Percentiles rank a stretch among this genome's conserved stretches.
Conservation (phyloP, 2,113 vertebrate species). For the Microcebus ravelobensis region DNA sequence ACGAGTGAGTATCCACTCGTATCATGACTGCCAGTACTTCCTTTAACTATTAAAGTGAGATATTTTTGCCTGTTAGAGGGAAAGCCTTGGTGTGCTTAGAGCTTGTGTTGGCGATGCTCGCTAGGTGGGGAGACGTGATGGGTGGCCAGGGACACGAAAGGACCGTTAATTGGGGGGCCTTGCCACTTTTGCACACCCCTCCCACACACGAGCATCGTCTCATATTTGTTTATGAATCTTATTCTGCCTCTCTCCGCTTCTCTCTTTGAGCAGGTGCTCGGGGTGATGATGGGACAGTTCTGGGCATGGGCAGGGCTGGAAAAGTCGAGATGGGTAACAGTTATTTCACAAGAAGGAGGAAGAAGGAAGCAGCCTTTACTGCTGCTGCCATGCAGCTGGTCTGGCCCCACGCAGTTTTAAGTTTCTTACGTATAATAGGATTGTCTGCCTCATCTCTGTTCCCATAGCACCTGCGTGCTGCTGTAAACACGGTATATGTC, state of each 20-base stretch:
- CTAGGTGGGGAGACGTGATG: not conserved
- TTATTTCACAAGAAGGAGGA: not conserved
- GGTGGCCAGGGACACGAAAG: too few relatives aligned
- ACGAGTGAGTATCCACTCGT: too few relatives aligned
- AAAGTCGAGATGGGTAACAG: too few relatives aligned
- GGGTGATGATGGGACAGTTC: not conserved
- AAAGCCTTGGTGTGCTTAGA: not conserved
- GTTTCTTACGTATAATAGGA: too few relatives aligned
- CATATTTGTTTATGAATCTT: not conserved
- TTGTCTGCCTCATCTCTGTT: not conserved
- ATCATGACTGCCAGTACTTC: not conserved
- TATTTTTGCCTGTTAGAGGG: not conserved
- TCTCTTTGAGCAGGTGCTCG: not conserved
- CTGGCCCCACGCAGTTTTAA: not conserved
- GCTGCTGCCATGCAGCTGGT: accelerated
- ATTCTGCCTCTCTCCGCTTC: not conserved
- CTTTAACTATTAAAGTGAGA: not conserved
- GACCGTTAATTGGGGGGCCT: too few relatives aligned
- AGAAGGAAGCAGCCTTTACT: too few relatives aligned
- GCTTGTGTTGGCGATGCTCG: not conserved
- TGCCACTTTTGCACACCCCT: not conserved
- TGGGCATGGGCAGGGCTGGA: not conserved
- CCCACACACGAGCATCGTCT: not conserved
- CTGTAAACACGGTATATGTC: too few relatives aligned
- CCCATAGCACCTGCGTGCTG: not conserved